Conservation (phyloP, 2,797 vertebrate species). For the Stomatorhinus walkeri region DNA sequence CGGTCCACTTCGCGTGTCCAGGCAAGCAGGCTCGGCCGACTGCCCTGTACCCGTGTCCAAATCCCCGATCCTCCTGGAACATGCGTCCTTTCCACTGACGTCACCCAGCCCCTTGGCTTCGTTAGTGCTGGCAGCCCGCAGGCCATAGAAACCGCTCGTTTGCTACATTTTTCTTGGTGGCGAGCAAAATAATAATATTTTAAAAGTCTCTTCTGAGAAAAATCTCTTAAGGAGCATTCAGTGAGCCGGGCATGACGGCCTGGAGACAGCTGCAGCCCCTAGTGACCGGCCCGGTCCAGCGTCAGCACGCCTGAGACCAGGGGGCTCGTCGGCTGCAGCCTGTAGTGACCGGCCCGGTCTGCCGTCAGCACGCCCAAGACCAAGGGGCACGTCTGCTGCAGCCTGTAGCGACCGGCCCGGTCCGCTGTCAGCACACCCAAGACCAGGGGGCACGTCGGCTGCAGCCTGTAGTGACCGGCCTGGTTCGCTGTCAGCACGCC, state of each 20-base stretch:
- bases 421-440: too few relatives aligned
- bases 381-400: neutral
- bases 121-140: neutral
- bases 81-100: neutral
- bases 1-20: neutral
- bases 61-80: neutral
- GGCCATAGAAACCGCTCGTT: neutral
- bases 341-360: neutral
- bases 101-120: neutral
- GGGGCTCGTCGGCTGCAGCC: too few relatives aligned
- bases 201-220: neutral
- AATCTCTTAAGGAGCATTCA: neutral
- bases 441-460: too few relatives aligned
- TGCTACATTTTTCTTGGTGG: neutral
- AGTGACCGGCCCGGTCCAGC: too few relatives aligned
- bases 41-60: neutral
- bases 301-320: too few relatives aligned
- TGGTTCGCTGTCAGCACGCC: neutral
- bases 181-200: neutral
- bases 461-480: too few relatives aligned
- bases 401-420: too few relatives aligned
- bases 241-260: neutral
- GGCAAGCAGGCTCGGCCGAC: neutral
- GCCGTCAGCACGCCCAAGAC: neutral
- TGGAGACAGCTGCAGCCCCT: neutral